Percentiles rank a stretch among this genome's conserved stretches.
phyloP scores from a whole-genome alignment of 2,888 invertebrate genomes.

The Zaprionus lineosus region DNA sequence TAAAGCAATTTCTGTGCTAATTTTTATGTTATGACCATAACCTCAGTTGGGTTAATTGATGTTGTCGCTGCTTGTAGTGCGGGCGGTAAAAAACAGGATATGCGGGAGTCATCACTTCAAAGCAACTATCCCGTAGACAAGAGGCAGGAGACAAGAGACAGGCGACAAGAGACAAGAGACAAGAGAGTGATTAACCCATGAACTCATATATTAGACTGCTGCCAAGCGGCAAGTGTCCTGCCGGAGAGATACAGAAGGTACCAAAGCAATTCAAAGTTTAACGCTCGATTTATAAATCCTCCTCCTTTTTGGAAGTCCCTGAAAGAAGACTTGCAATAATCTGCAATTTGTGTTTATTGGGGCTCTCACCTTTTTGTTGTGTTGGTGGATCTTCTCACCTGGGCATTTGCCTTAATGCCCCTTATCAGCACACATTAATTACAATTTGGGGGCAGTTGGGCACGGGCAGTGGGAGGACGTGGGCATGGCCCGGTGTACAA shows the following conservation, averaged over 20 bases:
- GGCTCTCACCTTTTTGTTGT: neutral
- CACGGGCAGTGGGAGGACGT: slow-evolving; percentile 2
- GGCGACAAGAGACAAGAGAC: no score
- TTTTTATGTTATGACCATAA: slow-evolving; percentile 66
- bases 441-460: slow-evolving; percentile 27
- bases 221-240: no score
- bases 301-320: no score
- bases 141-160: neutral
- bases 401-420: slow-evolving; percentile 15
- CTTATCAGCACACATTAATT: slow-evolving; percentile 67
- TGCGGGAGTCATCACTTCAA: slow-evolving; percentile 10
- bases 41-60: slow-evolving; percentile 59
- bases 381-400: neutral
- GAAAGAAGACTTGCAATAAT: neutral
- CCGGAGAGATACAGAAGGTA: no score
- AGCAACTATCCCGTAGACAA: neutral
- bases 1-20: slow-evolving; percentile 72
- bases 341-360: neutral
- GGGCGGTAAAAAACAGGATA: slow-evolving; percentile 39
- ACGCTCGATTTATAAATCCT: no score
- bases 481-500: slow-evolving; percentile 13
- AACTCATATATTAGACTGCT: no score
- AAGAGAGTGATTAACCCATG: no score
- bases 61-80: slow-evolving; percentile 51
- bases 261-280: no score